Conservation (phyloP, 2,113 vertebrate genomes). For the Mandrillus leucophaeus region DNA sequence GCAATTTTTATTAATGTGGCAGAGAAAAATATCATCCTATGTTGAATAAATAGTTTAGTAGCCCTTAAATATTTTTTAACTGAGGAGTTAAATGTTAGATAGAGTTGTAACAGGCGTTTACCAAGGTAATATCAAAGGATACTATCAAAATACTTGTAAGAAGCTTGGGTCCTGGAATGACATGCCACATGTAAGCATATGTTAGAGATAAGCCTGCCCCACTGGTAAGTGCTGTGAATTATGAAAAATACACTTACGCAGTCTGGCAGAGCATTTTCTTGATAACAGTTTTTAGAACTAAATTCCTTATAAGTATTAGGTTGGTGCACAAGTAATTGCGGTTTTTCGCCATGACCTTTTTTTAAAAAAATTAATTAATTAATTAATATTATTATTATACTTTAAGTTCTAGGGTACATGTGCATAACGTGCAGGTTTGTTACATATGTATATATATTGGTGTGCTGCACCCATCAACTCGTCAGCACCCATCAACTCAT, state of each 20-base stretch:
- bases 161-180: not conserved
- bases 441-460: no score
- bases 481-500: no score
- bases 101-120: not conserved
- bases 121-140: not conserved
- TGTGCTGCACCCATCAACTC: no score
- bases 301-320: not conserved
- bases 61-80: not conserved
- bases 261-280: not conserved
- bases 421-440: no score
- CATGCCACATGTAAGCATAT: not conserved
- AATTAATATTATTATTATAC: no score
- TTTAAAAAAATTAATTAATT: no score
- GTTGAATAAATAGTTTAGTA: constrained; percentile 31
- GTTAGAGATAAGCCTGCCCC: not conserved
- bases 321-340: no score
- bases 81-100: not conserved
- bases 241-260: not conserved
- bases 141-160: not conserved
- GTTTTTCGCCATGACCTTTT: no score
- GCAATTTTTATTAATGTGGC: constrained; percentile 47
- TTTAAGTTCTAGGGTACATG: no score
- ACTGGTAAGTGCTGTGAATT: not conserved
- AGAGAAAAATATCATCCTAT: constrained; percentile 29
- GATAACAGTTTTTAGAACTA: not conserved